phyloP scores from a whole-genome alignment of 2,113 vertebrate genomes.

The Nycticebus coucang region DNA sequence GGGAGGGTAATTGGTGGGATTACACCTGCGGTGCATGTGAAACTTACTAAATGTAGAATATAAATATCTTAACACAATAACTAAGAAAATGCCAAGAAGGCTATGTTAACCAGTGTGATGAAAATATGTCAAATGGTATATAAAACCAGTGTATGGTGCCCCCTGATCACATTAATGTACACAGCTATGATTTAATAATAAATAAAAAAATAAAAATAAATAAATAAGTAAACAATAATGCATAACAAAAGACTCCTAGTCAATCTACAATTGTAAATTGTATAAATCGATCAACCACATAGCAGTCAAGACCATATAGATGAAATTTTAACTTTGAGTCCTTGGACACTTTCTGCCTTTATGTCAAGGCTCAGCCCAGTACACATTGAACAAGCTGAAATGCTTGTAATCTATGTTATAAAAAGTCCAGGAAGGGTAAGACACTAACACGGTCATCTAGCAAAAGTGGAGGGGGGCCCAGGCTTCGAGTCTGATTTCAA shows the following conservation, averaged over 20 bases:
- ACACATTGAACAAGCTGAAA: neutral
- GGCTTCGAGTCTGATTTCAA: neutral
- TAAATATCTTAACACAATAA: no score
- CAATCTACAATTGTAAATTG: neutral
- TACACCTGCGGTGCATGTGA: no score
- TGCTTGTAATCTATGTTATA: neutral
- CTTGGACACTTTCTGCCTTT: neutral
- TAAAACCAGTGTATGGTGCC: no score
- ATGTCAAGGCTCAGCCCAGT: neutral
- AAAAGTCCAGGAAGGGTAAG: conserved; percentile 6
- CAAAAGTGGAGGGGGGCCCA: neutral
- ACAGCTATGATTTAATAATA: no score
- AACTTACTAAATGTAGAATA: no score
- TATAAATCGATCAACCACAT: neutral
- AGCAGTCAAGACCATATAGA: neutral
- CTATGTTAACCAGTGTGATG: no score
- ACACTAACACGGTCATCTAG: neutral
- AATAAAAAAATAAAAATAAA: no score
- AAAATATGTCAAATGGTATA: no score
- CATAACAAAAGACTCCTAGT: neutral
- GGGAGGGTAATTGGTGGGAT: no score
- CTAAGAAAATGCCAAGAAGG: no score
- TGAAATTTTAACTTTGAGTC: neutral
- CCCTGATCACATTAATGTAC: no score
- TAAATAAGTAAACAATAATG: neutral